Evolutionary conservation across 1,140 invertebrate genomes (phyloP).

Genomic region (Brachionus manjavacas): DNA sequence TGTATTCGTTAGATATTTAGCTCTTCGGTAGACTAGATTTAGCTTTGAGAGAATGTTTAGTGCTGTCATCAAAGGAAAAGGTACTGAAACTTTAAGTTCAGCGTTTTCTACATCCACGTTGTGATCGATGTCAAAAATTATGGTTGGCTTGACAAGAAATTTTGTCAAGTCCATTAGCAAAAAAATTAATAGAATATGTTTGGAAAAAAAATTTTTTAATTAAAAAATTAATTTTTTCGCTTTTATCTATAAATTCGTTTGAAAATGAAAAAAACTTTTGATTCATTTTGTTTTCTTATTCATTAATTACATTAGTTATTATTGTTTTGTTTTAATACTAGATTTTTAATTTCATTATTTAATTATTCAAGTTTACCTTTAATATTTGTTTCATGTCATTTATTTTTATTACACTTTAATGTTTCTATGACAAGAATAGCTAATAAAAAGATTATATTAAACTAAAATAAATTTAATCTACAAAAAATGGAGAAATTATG

Average conservation of each 20-base stretch:
- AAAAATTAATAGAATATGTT: constrained; percentile 1
- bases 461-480: neutral
- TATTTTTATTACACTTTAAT: constrained; percentile 2
- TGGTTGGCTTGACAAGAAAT: neutral
- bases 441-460: neutral
- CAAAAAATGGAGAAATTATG: neutral
- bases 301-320: neutral
- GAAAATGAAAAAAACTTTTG: neutral
- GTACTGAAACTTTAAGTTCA: neutral
- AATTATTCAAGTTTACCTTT: neutral
- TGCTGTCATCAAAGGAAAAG: neutral
- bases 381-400: constrained; percentile 2
- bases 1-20: neutral
- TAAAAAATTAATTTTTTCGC: neutral
- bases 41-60: constrained; percentile 3
- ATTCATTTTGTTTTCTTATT: neutral
- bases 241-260: neutral
- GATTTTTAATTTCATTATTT: neutral
- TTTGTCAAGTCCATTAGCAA: neutral
- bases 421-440: neutral
- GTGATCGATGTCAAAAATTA: constrained; percentile 11
- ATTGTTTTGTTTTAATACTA: neutral
- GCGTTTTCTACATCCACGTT: neutral
- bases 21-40: neutral
- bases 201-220: neutral